A percentile compares a stretch with the other conserved stretches of the same genome.
Evolutionary conservation across 2,113 vertebrate genomes (phyloP).

Genomic region (Catagonus wagneri): DNA sequence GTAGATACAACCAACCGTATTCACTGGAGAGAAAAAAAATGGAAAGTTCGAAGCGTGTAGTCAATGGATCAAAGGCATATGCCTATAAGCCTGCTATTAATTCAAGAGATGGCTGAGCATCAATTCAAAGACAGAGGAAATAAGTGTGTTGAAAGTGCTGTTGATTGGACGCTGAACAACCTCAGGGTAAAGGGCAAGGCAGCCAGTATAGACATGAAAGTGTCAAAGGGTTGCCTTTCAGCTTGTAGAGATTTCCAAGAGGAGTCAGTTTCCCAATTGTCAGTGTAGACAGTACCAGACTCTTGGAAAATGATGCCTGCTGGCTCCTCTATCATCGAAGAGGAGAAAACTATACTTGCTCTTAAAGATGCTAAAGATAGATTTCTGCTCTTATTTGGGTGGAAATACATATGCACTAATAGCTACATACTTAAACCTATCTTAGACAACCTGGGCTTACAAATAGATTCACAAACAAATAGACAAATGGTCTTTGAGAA

Average conservation of each 20-base stretch:
- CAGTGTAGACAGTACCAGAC: not conserved
- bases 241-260: not conserved
- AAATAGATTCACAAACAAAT: not conserved
- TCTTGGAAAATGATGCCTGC: not conserved
- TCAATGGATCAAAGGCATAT: not conserved
- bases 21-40: not conserved
- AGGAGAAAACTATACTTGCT: not conserved
- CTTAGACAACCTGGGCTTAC: not conserved
- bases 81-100: not conserved
- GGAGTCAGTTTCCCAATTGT: not conserved
- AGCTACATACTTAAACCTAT: not conserved
- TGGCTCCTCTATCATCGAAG: not conserved
- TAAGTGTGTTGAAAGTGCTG: not conserved
- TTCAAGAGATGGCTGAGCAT: not conserved
- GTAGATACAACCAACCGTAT: not conserved
- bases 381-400: not conserved
- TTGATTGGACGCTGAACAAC: not conserved
- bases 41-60: not conserved
- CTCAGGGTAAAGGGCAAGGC: not conserved
- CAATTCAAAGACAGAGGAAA: not conserved
- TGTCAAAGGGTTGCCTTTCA: not conserved
- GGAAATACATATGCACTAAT: not conserved
- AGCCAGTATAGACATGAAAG: not conserved
- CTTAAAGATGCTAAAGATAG: not conserved
- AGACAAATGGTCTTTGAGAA: constrained; percentile 15